Evolutionary conservation across 2,113 vertebrate genomes (phyloP).

Genomic region (Sterrhoptilus dennistouni): DNA sequence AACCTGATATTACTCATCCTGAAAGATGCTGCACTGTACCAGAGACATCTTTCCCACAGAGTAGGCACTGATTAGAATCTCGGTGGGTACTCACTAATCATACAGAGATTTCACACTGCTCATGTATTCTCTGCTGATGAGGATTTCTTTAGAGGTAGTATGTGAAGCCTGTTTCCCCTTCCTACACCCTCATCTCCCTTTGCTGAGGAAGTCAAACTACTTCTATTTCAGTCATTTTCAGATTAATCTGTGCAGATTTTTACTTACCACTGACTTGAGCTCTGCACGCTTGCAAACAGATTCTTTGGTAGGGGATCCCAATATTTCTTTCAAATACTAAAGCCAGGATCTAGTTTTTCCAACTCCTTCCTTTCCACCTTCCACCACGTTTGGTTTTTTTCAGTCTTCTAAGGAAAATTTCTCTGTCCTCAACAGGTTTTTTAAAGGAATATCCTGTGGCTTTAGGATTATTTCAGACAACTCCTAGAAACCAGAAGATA

Average conservation of each 20-base stretch:
- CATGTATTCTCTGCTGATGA: neutral
- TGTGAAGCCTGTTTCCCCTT: neutral
- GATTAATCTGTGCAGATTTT: neutral
- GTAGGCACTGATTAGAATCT: neutral
- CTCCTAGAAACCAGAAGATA: neutral
- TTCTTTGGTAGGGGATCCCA: neutral
- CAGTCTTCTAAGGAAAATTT: neutral
- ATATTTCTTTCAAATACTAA: neutral
- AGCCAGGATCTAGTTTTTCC: neutral
- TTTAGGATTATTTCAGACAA: neutral
- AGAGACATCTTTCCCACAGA: neutral
- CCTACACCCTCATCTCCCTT: neutral
- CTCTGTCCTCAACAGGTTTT: neutral
- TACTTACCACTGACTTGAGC: neutral
- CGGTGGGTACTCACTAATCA: neutral
- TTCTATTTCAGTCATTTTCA: neutral
- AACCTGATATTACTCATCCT: neutral
- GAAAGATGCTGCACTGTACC: neutral
- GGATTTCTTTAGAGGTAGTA: neutral
- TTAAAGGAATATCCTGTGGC: neutral
- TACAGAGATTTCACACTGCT: neutral
- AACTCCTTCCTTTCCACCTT: neutral
- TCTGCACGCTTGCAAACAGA: neutral
- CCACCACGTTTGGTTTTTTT: neutral
- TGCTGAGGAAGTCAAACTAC: neutral